phyloP scores from a whole-genome alignment of 2,797 vertebrate genomes.

The Syncerus caffer region DNA sequence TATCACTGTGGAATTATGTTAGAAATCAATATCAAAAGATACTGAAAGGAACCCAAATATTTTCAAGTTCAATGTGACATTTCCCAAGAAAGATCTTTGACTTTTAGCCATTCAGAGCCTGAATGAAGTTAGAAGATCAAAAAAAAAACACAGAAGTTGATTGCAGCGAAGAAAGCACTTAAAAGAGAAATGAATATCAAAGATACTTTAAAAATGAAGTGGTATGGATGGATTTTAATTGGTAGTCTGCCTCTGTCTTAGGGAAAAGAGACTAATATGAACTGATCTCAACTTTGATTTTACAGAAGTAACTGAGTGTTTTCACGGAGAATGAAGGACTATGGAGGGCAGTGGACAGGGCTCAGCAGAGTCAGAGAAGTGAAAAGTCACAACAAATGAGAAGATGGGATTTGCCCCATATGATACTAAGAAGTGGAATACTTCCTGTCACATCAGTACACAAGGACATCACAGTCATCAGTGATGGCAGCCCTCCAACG shows the following conservation, averaged over 20 bases:
- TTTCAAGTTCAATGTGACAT: not conserved
- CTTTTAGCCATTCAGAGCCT: not conserved
- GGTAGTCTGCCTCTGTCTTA: no score
- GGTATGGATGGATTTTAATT: not conserved
- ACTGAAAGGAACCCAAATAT: not conserved
- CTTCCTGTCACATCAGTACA: not conserved
- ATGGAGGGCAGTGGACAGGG: accelerated
- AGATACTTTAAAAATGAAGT: not conserved
- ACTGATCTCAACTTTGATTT: not conserved
- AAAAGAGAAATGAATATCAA: not conserved
- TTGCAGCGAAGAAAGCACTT: not conserved
- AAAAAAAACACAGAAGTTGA: not conserved
- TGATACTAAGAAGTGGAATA: not conserved
- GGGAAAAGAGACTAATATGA: not conserved
- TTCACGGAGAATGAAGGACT: not conserved
- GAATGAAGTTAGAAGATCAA: not conserved
- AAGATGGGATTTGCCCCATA: accelerated
- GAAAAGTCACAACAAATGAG: not conserved
- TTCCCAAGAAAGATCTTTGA: not conserved
- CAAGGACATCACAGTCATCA: not conserved
- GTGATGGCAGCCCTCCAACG: not conserved
- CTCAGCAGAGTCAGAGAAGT: not conserved
- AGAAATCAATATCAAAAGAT: not conserved
- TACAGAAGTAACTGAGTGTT: not conserved
- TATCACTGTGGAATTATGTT: not conserved